Evolutionary conservation across 2,888 invertebrate genomes (phyloP), one percentile per base, ranked within the genome.

Genomic region (Cryptosula pallasiana): DNA sequence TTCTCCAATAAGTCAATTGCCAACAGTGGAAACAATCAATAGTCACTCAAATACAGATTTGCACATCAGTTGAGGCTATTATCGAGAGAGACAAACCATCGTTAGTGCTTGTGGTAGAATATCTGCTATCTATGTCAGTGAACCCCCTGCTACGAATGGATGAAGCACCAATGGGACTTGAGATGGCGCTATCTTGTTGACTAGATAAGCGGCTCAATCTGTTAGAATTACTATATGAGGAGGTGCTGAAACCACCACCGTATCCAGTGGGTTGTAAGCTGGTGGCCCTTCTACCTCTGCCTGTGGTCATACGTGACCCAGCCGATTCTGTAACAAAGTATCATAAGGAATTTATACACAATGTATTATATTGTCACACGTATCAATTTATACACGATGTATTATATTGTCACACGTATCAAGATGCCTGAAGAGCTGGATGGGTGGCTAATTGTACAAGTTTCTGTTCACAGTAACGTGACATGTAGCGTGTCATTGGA

Each of bases 201-300:
- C 63, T 63, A 34, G 63, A 63, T 63, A 63, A 32, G 2, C 63
- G 29, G 32, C 63, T 63, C 13, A 63, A 27, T 63, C 63, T 63
- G 32, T 63, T 63, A 13, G 63, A 63, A 63, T 63, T 63, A 5
- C 13, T 16, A 13, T 29, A 27, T 63, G 63, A 63, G 20, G 63
- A 63, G 29, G 63, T 16, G 63, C 29, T 34, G 32, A 32, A 63
- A 2, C 63, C 63, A 13, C 29, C 63, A 13, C 63, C 32, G n/a
- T 32, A 63, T 13, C 32, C 34, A 5, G n/a, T 34, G 5, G 63
- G 63, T 32, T 63, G 63, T 34, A 63, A 32, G n/a, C 63, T 63
- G 2, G 63, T 63, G 16, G 63, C 63, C 27, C 63, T 27, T 32
- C 63, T 63, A 29, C 32, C 32, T 63, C 63, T 27, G 13, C 63